Percentiles rank a stretch among this genome's conserved stretches.
Evolutionary conservation across 2,113 vertebrate genomes (phyloP).

Genomic region (Chauna torquata): DNA sequence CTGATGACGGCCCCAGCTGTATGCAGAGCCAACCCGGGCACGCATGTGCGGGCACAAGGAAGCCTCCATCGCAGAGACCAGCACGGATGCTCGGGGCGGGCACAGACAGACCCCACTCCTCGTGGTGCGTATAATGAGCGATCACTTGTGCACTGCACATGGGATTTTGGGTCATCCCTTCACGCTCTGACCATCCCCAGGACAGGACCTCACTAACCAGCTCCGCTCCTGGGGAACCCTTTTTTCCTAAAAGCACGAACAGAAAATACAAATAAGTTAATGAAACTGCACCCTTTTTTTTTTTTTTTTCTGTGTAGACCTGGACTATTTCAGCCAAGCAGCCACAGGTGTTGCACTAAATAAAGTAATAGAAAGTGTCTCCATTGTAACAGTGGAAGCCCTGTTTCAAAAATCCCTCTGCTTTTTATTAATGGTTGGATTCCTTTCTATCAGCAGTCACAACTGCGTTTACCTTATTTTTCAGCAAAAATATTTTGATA

Average conservation of each 20-base stretch:
- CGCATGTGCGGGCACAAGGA: not conserved
- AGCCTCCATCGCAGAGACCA: not conserved
- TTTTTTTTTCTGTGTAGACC: slow-evolving; percentile 62
- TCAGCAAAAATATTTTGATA: slow-evolving; percentile 82
- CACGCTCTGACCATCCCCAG: not conserved
- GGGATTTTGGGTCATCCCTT: not conserved
- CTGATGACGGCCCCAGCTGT: slow-evolving; percentile 39
- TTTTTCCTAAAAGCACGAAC: not conserved
- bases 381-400: slow-evolving; percentile 82
- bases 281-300: slow-evolving; percentile 72
- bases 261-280: slow-evolving; percentile 77
- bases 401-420: slow-evolving; percentile 82
- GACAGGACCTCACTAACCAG: not conserved
- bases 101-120: not conserved
- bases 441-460: slow-evolving; percentile 84
- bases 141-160: not conserved
- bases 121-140: accelerated
- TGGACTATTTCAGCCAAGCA: slow-evolving; percentile 84
- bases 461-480: slow-evolving; percentile 78
- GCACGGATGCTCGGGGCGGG: accelerated
- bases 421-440: slow-evolving; percentile 86
- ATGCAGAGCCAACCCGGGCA: not conserved
- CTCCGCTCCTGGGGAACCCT: not conserved
- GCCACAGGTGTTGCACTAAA: slow-evolving; percentile 85
- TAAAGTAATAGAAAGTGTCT: slow-evolving; percentile 85